Evolutionary conservation across 2,113 vertebrate genomes (phyloP).

Genomic region (Nestor notabilis): DNA sequence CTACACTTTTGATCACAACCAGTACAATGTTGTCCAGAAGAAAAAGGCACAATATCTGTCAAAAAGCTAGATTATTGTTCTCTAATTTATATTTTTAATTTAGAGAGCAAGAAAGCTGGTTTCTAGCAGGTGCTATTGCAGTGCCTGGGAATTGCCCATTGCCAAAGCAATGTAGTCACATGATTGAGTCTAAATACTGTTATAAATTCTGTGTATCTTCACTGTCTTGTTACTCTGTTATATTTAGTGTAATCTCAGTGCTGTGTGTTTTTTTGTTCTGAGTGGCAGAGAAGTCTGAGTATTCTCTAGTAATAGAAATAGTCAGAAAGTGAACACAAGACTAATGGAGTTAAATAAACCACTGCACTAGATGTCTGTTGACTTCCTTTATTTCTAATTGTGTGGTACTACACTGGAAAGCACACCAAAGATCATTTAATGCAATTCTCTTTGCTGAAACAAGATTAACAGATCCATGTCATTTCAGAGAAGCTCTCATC

Average conservation of each 20-base stretch:
- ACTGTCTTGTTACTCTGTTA: slow-evolving; percentile 10
- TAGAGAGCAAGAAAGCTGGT: not conserved
- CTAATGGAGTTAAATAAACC: not conserved
- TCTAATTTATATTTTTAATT: slow-evolving; percentile 7
- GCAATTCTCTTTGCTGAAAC: not conserved
- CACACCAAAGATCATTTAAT: not conserved
- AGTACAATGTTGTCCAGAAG: not conserved
- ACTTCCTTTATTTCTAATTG: not conserved
- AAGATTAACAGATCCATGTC: not conserved
- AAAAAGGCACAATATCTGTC: not conserved
- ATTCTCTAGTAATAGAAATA: slow-evolving; percentile 2
- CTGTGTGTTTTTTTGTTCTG: slow-evolving; percentile 49
- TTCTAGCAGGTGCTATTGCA: slow-evolving; percentile 30
- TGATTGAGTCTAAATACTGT: not conserved
- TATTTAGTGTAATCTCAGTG: slow-evolving; percentile 12
- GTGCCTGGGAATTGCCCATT: slow-evolving; percentile 6
- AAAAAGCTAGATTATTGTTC: not conserved
- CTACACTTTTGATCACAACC: slow-evolving; percentile 12
- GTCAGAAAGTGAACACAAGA: not conserved
- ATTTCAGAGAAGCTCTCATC: not conserved
- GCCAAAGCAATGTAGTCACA: not conserved
- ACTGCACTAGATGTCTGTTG: not conserved
- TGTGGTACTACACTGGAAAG: not conserved
- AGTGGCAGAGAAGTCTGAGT: slow-evolving; percentile 29
- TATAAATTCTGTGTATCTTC: slow-evolving; percentile 24